Evolutionary conservation across 2,888 invertebrate species (phyloP).

Genomic region (Harmothoe impar): DNA sequence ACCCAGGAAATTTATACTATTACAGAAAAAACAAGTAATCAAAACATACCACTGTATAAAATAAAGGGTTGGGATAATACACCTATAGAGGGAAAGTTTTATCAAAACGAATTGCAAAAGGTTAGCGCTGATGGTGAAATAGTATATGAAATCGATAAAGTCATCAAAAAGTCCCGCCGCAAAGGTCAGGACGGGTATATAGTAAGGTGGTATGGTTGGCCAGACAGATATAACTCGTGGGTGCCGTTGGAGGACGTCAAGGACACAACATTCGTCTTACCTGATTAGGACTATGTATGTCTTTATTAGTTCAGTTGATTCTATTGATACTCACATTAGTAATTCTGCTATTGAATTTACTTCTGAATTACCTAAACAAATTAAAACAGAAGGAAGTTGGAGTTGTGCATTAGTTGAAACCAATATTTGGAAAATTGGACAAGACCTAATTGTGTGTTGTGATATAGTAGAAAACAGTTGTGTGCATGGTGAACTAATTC

Average conservation of each 20-base stretch:
- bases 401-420: too few relatives aligned
- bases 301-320: too few relatives aligned
- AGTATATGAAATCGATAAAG: neutral
- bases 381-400: too few relatives aligned
- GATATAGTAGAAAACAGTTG: too few relatives aligned
- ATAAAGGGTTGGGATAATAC: neutral
- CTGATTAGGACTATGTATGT: too few relatives aligned
- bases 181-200: neutral
- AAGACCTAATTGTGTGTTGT: too few relatives aligned
- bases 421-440: too few relatives aligned
- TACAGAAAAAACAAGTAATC: neutral
- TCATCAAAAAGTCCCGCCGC: neutral
- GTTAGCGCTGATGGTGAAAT: neutral
- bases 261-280: neutral
- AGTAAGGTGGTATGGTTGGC: neutral
- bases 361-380: too few relatives aligned
- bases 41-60: neutral
- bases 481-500: too few relatives aligned
- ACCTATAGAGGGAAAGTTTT: neutral
- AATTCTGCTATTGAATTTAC: too few relatives aligned
- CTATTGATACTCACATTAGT: too few relatives aligned
- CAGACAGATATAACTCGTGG: neutral
- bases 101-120: slow-evolving; percentile 22
- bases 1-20: neutral
- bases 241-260: neutral